These are phyloP conservation scores for Catharus ustulatus DNA, from an alignment of 2,797 vertebrate species.

Conservation along the genomic window DNA sequence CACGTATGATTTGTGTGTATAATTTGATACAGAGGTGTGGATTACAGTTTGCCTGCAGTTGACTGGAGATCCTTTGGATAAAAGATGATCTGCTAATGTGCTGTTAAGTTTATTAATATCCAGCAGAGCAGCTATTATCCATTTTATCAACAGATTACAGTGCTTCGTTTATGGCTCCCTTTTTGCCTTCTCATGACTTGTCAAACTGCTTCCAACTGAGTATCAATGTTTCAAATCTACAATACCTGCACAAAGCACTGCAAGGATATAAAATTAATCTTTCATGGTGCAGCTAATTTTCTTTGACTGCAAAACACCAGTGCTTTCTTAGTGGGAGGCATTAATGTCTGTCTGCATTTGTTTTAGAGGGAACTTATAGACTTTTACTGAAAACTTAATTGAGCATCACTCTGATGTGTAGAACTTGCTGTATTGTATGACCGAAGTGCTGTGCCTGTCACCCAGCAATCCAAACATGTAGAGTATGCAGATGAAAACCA, in stretches of 20 bases:
- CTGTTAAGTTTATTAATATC: slow-evolving; percentile 26
- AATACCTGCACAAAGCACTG: slow-evolving; percentile 5
- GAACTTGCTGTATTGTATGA: background rate
- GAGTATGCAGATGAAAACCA: background rate
- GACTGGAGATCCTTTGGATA: background rate
- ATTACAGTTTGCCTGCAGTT: background rate
- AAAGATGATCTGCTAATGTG: slow-evolving; percentile 2
- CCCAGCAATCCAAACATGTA: background rate
- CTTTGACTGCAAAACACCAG: background rate
- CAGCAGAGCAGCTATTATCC: slow-evolving; percentile 20
- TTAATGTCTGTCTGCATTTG: background rate
- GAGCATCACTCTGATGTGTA: background rate
- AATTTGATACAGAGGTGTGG: background rate
- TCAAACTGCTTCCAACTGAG: background rate
- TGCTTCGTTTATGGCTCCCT: slow-evolving; percentile 11
- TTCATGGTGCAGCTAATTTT: background rate
- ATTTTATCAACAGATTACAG: slow-evolving; percentile 3
- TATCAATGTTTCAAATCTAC: background rate
- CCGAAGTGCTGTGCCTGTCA: background rate
- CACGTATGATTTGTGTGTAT: background rate
- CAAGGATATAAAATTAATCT: background rate
- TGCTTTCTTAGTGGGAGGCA: background rate
- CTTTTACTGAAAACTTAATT: background rate
- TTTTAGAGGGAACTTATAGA: background rate
- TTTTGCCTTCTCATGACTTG: slow-evolving; percentile 8